A percentile compares a stretch with the other conserved stretches of the same genome.
Evolutionary conservation across 2,888 invertebrate species (phyloP).

Genomic region (Harpalus rubripes): DNA sequence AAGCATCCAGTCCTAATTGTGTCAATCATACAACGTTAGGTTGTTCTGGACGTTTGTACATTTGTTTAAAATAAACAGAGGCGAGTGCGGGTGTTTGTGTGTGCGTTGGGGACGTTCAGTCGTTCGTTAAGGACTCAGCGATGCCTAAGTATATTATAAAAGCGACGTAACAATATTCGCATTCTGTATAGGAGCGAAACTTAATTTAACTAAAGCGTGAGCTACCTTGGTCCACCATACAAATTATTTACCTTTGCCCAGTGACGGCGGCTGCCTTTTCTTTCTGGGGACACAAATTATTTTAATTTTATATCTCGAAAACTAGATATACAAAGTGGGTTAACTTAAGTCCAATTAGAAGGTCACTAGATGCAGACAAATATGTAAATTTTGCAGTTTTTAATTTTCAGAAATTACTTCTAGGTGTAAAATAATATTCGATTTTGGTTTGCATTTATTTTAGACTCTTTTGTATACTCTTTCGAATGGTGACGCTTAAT

Average conservation of each 20-base stretch:
- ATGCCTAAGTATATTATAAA: conserved; percentile 64
- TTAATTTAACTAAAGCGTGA: conserved; percentile 75
- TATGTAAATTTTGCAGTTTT: no score
- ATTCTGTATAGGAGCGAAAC: conserved; percentile 72
- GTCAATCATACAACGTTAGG: conserved; percentile 32
- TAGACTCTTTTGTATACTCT: no score
- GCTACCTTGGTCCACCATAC: conserved; percentile 64
- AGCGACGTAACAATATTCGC: conserved; percentile 61
- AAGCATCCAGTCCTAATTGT: conserved; percentile 18
- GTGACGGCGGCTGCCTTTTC: conserved; percentile 1
- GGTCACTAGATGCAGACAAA: no score
- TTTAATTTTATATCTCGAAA: no score
- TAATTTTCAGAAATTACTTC: no score
- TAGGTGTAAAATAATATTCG: no score
- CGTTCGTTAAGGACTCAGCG: conserved; percentile 58
- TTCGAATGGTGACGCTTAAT: no score
- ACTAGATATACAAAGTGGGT: no score
- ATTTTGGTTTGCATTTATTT: no score
- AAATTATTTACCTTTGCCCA: conserved; percentile 64
- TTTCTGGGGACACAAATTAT: not conserved
- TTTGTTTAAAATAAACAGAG: conserved; percentile 42
- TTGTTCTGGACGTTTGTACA: not conserved
- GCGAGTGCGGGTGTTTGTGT: conserved; percentile 4
- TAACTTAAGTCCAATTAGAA: no score
- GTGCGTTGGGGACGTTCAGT: conserved; percentile 48